A percentile compares a stretch with the other conserved stretches of the same genome.
Conservation (phyloP, 2,113 vertebrate genomes). For the Rhea americana region DNA sequence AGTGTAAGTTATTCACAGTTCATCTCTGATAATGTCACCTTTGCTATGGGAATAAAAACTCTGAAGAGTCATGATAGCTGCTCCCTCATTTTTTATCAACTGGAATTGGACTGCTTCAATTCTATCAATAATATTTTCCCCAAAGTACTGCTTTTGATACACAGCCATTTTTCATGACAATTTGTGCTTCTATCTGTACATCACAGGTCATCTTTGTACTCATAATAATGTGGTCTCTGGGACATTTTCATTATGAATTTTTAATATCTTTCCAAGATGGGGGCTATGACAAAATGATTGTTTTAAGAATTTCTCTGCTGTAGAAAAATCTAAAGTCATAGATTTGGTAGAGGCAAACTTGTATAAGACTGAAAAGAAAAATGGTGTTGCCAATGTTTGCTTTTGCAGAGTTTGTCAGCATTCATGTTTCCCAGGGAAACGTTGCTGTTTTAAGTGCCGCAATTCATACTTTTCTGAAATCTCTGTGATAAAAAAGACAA, state of each 20-base stretch:
- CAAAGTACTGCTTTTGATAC: neutral
- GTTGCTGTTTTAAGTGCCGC: neutral
- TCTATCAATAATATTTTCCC: neutral
- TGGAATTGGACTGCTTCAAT: neutral
- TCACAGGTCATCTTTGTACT: neutral
- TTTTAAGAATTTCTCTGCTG: neutral
- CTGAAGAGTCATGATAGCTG: neutral
- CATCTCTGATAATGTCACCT: neutral
- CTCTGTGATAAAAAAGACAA: neutral
- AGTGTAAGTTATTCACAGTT: neutral
- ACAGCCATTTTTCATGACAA: neutral
- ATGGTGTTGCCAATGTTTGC: neutral
- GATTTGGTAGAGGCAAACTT: neutral
- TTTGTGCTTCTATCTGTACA: neutral
- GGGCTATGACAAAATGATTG: rapidly evolving
- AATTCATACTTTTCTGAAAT: constrained; percentile 17
- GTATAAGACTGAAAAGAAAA: neutral
- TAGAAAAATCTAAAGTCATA: neutral
- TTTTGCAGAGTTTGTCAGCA: neutral
- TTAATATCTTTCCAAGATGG: neutral
- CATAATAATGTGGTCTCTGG: neutral
- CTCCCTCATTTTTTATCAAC: neutral
- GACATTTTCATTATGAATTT: neutral
- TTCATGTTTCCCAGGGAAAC: neutral
- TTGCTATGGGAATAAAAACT: neutral